Conservation (phyloP, 2,113 vertebrate genomes). For the Psilopsiagon aurifrons region DNA sequence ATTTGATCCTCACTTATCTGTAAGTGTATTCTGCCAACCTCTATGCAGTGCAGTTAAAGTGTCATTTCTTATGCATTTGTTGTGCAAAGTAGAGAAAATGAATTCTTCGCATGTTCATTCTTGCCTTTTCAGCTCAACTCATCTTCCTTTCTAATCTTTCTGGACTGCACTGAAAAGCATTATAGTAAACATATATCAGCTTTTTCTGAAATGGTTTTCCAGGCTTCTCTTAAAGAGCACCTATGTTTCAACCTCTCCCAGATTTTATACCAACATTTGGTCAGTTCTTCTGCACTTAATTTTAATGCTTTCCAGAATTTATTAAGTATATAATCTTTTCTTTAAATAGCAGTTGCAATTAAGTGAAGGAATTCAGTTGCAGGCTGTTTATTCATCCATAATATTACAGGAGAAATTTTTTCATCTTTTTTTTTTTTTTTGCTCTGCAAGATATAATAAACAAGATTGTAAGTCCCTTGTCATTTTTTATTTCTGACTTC, state of each 20-base stretch:
- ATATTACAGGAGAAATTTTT: neutral
- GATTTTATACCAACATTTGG: neutral
- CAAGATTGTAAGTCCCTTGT: neutral
- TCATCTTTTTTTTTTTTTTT: neutral
- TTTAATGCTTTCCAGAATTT: neutral
- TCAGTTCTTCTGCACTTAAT: neutral
- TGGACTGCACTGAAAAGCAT: neutral
- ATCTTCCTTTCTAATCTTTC: neutral
- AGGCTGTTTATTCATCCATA: neutral
- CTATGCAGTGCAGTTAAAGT: accelerated
- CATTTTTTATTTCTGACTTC: conserved; percentile 1
- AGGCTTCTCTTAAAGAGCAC: neutral
- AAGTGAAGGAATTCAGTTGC: neutral
- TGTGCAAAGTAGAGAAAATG: neutral
- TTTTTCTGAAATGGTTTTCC: neutral
- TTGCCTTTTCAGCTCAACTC: neutral
- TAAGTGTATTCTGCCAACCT: neutral
- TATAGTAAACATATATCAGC: neutral
- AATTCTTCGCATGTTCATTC: neutral
- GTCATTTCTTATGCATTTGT: neutral
- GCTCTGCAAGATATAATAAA: neutral
- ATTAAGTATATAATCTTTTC: neutral
- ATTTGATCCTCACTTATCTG: neutral
- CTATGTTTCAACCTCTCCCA: neutral
- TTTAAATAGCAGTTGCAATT: neutral